These are phyloP conservation scores for Mimachlamys varia DNA, from an alignment of 2,888 invertebrate species.

Conservation along the genomic window DNA sequence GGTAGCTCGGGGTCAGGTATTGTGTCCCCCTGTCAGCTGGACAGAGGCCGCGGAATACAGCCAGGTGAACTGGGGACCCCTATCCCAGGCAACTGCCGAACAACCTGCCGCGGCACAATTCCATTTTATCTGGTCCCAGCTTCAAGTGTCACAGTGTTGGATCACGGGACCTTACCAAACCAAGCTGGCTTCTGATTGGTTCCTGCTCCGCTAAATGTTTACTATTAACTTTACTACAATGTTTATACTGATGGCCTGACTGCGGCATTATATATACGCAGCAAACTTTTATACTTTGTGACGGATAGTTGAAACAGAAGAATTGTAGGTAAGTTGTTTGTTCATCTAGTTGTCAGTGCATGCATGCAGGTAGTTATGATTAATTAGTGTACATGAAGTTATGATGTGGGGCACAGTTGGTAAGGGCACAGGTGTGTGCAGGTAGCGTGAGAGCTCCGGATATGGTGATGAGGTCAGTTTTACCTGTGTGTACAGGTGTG, in stretches of 20 bases:
- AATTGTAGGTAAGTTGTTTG: not conserved
- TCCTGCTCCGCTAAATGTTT: not conserved
- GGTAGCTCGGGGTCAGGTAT: not conserved
- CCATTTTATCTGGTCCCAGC: slow-evolving; percentile 13
- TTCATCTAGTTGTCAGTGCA: not conserved
- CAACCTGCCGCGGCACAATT: not conserved
- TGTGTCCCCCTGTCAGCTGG: not conserved
- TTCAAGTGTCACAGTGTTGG: slow-evolving; percentile 6
- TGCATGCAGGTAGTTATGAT: not conserved
- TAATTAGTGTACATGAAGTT: not conserved
- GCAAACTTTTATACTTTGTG: not conserved
- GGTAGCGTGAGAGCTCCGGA: slow-evolving; percentile 27
- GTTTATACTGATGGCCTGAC: slow-evolving; percentile 28
- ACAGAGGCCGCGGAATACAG: not conserved
- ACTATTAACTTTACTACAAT: slow-evolving; percentile 27
- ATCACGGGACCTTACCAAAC: not conserved
- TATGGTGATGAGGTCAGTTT: slow-evolving; percentile 19
- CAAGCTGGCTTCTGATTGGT: slow-evolving; percentile 20
- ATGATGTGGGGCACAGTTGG: not conserved
- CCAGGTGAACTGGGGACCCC: not conserved
- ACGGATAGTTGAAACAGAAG: not conserved
- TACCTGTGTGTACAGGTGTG: slow-evolving; percentile 28
- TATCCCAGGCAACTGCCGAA: not conserved
- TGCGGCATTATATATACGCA: not conserved
- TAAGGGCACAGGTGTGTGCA: slow-evolving; percentile 15